These are phyloP conservation scores for Coelinius sp. DNA, from an alignment of 2,888 invertebrate genomes.

Conservation along the genomic window DNA sequence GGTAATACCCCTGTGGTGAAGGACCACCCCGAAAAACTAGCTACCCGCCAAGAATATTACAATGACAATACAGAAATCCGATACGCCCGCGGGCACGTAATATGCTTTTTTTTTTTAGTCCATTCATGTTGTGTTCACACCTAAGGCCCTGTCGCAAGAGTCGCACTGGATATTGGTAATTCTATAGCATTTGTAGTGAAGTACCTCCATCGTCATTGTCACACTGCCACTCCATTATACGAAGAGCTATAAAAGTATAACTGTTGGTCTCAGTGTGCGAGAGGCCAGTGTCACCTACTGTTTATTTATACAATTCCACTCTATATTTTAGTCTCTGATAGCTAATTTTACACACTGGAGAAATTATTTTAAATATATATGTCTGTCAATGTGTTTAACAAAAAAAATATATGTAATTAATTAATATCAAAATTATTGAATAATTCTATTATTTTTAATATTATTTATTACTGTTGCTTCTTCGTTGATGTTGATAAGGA, in stretches of 20 bases:
- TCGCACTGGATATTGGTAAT: constrained; percentile 48
- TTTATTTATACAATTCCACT: background rate
- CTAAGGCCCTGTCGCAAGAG: constrained; percentile 32
- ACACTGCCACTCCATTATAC: constrained; percentile 31
- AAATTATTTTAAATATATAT: background rate
- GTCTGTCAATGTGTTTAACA: background rate
- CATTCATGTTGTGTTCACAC: constrained; percentile 33
- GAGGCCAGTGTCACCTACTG: constrained; percentile 5
- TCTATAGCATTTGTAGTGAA: constrained; percentile 59
- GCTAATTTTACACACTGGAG: background rate
- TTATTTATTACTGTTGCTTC: background rate
- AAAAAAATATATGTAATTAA: background rate
- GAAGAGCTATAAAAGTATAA: constrained; percentile 22
- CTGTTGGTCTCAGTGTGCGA: background rate
- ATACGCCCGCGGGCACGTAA: constrained; percentile 68
- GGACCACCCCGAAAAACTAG: constrained; percentile 69
- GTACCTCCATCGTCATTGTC: constrained; percentile 40
- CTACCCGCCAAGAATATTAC: constrained; percentile 68
- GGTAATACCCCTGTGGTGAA: constrained; percentile 68
- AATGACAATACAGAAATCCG: constrained; percentile 70
- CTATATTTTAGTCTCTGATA: background rate
- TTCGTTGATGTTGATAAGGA: background rate
- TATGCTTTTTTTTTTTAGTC: constrained; percentile 50
- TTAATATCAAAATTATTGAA: background rate
- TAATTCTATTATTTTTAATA: background rate